A percentile compares a stretch with the other conserved stretches of the same genome.
These are phyloP conservation scores for Diloba caeruleocephala DNA, from an alignment of 2,888 invertebrate species.

Conservation along the genomic window DNA sequence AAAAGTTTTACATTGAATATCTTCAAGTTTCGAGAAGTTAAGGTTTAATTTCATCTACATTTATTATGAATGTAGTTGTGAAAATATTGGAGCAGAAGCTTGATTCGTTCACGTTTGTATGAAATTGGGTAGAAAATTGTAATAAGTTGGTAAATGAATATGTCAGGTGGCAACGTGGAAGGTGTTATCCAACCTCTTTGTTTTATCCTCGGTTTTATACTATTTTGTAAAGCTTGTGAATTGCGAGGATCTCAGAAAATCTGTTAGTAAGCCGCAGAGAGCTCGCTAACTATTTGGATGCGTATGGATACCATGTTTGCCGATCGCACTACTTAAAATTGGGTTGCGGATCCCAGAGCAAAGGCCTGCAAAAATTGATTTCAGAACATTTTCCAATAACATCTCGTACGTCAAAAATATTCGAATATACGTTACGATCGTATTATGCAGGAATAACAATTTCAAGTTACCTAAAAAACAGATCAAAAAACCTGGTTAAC, in stretches of 20 bases:
- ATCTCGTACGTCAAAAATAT: conserved; percentile 25
- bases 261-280: conserved; percentile 30
- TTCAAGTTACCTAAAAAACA: conserved; percentile 15
- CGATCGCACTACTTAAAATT: conserved; percentile 42
- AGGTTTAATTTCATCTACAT: conserved; percentile 62
- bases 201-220: conserved; percentile 13
- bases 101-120: conserved; percentile 17
- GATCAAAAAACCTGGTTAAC: conserved; percentile 26
- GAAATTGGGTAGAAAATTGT: conserved; percentile 13
- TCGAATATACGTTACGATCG: conserved; percentile 36
- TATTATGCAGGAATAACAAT: conserved; percentile 38
- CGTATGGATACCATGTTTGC: conserved; percentile 35
- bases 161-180: no score
- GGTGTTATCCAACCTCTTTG: no score
- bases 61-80: conserved; percentile 46
- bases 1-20: conserved; percentile 61
- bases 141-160: no score
- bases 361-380: conserved; percentile 34
- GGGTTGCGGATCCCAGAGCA: conserved; percentile 39
- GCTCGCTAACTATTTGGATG: conserved; percentile 33
- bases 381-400: conserved; percentile 33
- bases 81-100: conserved; percentile 3
- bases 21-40: conserved; percentile 54
- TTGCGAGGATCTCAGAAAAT: conserved; percentile 21
- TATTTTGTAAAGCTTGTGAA: conserved; percentile 19